Conservation (phyloP, 2,888 invertebrate genomes). For the Coecobrya sp. region DNA sequence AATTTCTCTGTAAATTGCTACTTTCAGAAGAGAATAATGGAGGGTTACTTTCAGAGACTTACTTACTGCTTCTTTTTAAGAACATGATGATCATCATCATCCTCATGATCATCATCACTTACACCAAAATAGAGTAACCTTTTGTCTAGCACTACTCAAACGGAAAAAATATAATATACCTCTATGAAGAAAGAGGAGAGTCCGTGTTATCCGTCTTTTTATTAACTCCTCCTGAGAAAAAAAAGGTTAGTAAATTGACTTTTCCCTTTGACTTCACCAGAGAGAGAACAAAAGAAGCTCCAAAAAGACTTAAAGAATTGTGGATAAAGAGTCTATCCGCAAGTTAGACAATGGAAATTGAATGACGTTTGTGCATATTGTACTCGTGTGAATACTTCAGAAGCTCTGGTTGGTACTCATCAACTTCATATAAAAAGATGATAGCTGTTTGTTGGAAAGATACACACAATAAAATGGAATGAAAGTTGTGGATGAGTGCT, state of each 20-base stretch:
- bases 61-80: slow-evolving; percentile 68
- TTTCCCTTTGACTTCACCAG: slow-evolving; percentile 37
- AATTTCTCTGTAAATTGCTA: slow-evolving; percentile 84
- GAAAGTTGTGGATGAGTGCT: too few relatives aligned
- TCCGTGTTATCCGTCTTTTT: slow-evolving; percentile 29
- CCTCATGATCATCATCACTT: slow-evolving; percentile 8
- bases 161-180: slow-evolving; percentile 52
- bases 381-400: not conserved
- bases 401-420: not conserved
- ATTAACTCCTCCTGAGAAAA: slow-evolving; percentile 58
- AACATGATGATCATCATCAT: slow-evolving; percentile 20
- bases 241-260: slow-evolving; percentile 73
- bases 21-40: slow-evolving; percentile 82
- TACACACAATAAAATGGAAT: too few relatives aligned
- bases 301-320: not conserved
- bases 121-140: slow-evolving; percentile 43
- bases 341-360: not conserved
- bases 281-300: slow-evolving; percentile 20
- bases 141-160: slow-evolving; percentile 46
- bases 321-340: not conserved
- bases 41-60: slow-evolving; percentile 78
- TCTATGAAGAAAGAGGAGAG: slow-evolving; percentile 14
- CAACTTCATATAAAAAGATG: not conserved
- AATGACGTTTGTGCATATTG: not conserved
- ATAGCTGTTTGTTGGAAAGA: not conserved